Evolutionary conservation across 2,113 vertebrate species (phyloP).

Genomic region (Osmerus mordax): DNA sequence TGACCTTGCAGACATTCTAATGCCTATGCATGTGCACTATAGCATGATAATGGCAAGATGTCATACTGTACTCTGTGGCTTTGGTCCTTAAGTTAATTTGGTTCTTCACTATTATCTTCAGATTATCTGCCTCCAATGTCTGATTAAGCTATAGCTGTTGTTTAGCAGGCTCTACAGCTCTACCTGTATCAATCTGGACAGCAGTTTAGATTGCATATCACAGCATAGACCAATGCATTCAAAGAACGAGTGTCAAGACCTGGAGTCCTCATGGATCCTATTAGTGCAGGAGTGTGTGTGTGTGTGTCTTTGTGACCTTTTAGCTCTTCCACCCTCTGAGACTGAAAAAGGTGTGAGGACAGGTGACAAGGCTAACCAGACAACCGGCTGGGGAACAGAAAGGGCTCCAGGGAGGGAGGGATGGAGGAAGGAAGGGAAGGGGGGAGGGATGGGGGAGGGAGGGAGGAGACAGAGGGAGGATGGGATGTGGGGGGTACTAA

Average conservation of each 20-base stretch:
- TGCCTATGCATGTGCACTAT: conserved; percentile 36
- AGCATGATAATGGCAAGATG: conserved; percentile 49
- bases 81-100: not conserved
- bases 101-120: not conserved
- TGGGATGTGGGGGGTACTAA: not conserved
- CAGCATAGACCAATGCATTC: not conserved
- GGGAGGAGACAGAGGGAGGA: not conserved
- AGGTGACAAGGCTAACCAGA: not conserved
- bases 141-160: no score
- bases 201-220: not conserved
- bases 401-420: not conserved
- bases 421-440: not conserved
- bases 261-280: not conserved
- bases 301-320: no score
- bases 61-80: conserved; percentile 16
- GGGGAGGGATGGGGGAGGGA: not conserved
- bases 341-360: not conserved
- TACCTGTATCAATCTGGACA: not conserved
- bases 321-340: not conserved
- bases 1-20: conserved; percentile 52
- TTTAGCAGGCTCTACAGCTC: not conserved
- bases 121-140: no score
- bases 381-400: not conserved
- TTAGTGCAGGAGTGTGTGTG: no score
- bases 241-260: not conserved